Evolutionary conservation across 2,888 invertebrate species (phyloP).

Genomic region (Hololepta plana): DNA sequence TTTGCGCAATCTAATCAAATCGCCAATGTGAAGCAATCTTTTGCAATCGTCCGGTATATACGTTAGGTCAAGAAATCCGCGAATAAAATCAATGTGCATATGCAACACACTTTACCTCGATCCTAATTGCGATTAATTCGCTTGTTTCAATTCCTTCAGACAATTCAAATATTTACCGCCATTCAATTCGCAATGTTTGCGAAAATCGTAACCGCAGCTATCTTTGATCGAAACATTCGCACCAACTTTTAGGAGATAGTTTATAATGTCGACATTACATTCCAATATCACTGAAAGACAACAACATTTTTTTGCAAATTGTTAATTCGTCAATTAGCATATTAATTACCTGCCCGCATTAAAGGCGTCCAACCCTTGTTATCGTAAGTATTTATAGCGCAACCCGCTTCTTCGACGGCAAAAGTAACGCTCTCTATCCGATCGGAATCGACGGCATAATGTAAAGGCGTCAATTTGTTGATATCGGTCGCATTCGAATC

Average conservation of each 20-base stretch:
- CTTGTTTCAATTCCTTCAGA: too few relatives aligned
- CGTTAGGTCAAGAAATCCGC: too few relatives aligned
- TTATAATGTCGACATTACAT: constrained; percentile 24
- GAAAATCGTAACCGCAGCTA: constrained; percentile 17
- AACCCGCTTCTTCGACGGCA: constrained; percentile 22
- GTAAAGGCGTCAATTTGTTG: constrained; percentile 32
- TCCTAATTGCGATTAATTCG: too few relatives aligned
- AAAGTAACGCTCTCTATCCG: constrained; percentile 19
- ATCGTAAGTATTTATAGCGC: constrained; percentile 26
- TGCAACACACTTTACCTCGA: too few relatives aligned
- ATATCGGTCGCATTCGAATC: constrained; percentile 25
- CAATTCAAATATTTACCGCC: too few relatives aligned
- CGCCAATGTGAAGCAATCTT: too few relatives aligned
- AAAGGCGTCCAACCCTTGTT: constrained; percentile 36
- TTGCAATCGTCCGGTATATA: too few relatives aligned
- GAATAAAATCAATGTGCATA: too few relatives aligned
- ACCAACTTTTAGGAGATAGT: constrained; percentile 28
- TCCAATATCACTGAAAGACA: constrained; percentile 31
- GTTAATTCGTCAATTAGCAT: too few relatives aligned
- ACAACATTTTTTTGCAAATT: too few relatives aligned
- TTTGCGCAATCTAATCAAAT: too few relatives aligned
- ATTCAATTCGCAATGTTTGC: constrained; percentile 14
- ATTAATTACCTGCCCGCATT: constrained; percentile 29
- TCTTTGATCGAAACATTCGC: constrained; percentile 22
- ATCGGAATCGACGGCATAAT: constrained; percentile 35